Evolutionary conservation across 2,797 vertebrate genomes (phyloP), one percentile per base, ranked within the genome.

Genomic region (Chelon labrosus): DNA sequence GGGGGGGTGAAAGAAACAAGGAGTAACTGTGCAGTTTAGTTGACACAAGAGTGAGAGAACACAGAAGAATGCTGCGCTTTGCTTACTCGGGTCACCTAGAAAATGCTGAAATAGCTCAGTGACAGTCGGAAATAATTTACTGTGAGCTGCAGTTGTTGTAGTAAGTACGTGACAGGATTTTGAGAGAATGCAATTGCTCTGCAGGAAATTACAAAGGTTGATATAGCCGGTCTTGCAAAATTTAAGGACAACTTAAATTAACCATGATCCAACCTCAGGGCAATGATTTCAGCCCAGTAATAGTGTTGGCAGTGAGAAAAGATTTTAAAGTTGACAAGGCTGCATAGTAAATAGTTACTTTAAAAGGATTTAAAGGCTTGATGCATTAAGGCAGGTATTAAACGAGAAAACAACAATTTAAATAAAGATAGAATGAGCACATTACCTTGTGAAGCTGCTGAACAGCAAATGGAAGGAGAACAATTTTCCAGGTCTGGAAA

Each of bases 21-120:
- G 66, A 60, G 62, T 60, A 79, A 73, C 67, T 63, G 72, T 76
- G 68, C 38, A 46, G 69, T 80, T 75, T 62, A 72, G 75, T 78
- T 46, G 3, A 84, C 65, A 60, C 57, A 17, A 61, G 68, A 83
- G 70, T 42, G 70, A 85, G 65, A 44, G 70, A 69, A 63, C 57
- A 35, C 38, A 0, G 69, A 75, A 47, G 75, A 75, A 25, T n/a
- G 50, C 10, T 63, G 78, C 41, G 59, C 64, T 68, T 74, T 65
- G 71, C 65, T 72, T 57, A 1, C 37, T 46, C 64, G 85, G 83
- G 84, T 88, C 84, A 85, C 69, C 70, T 60, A 49, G 55, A 83
- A 90, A 91, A 80, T 41, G 78, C 83, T 85, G 85, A 89, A 90
- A 83, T 73, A 56, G 79, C 80, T 84, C 50, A 73, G 68, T 54